Evolutionary conservation across 2,888 invertebrate genomes (phyloP).

Genomic region (Baronia brevicornis): DNA sequence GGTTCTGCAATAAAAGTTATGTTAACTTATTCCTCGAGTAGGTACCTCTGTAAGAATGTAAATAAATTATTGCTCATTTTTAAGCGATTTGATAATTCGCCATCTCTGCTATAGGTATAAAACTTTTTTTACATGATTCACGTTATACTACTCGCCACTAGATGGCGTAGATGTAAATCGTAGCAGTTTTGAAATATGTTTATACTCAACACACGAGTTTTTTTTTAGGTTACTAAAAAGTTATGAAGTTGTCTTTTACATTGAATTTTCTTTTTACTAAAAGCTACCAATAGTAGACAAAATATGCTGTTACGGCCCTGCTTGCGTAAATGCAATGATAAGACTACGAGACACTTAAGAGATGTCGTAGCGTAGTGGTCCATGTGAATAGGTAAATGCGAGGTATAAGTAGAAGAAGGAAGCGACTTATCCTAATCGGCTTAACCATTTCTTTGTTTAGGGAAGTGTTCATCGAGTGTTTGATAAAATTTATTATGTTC

Average conservation of each 20-base stretch:
- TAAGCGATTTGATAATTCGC: too few relatives aligned
- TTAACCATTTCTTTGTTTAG: too few relatives aligned
- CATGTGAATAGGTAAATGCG: slow-evolving; percentile 18
- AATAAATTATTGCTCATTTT: too few relatives aligned
- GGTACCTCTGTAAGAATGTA: too few relatives aligned
- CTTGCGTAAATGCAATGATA: slow-evolving; percentile 30
- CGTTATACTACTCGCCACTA: slow-evolving; percentile 9
- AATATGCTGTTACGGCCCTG: slow-evolving; percentile 26
- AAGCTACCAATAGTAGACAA: slow-evolving; percentile 19
- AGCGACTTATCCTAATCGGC: slow-evolving; percentile 15
- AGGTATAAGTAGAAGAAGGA: slow-evolving; percentile 15
- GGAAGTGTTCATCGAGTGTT: too few relatives aligned
- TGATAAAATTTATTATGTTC: too few relatives aligned
- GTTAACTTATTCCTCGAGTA: too few relatives aligned
- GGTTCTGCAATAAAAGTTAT: too few relatives aligned
- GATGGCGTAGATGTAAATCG: slow-evolving; percentile 23
- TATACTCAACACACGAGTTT: too few relatives aligned
- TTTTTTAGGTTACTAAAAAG: slow-evolving; percentile 4
- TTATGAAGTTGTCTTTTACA: neutral
- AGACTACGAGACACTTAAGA: slow-evolving; percentile 27
- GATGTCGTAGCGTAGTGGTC: slow-evolving; percentile 19
- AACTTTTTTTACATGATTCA: neutral
- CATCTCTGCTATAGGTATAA: slow-evolving; percentile 1
- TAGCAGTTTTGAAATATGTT: neutral
- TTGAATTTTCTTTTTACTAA: slow-evolving; percentile 15